Conservation (phyloP, 2,797 vertebrate species). For the Ibycter americanus region DNA sequence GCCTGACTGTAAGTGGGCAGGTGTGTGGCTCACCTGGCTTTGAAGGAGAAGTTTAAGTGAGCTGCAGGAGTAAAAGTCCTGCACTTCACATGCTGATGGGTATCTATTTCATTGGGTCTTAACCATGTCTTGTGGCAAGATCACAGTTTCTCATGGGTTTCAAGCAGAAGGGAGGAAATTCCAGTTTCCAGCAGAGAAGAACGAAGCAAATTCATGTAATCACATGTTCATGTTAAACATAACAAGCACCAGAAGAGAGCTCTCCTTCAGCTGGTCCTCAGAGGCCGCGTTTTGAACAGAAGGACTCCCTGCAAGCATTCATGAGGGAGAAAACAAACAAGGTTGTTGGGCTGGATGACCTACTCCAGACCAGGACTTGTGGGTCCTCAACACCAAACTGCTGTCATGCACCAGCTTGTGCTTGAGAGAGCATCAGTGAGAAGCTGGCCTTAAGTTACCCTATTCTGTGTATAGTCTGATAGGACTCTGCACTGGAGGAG, state of each 20-base stretch:
- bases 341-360: not conserved
- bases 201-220: constrained; percentile 3
- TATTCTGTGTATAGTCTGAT: not conserved
- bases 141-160: not conserved
- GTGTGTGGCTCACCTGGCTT: not conserved
- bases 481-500: not conserved
- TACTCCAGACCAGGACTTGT: not conserved
- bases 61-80: not conserved
- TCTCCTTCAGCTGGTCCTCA: constrained; percentile 1
- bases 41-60: not conserved
- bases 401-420: not conserved
- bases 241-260: constrained; percentile 16
- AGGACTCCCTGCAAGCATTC: not conserved
- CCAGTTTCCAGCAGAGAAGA: constrained; percentile 24
- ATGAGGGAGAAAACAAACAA: not conserved
- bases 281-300: not conserved
- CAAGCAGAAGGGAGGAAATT: constrained; percentile 28
- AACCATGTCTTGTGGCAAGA: not conserved
- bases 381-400: not conserved
- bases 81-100: not conserved
- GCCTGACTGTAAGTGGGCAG: not conserved
- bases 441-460: not conserved
- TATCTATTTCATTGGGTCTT: not conserved
- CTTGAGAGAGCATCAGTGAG: not conserved
- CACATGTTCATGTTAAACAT: not conserved